A percentile compares a stretch with the other conserved stretches of the same genome.
These are phyloP conservation scores for Nibea coibor DNA, from an alignment of 2,113 vertebrate genomes.

Conservation along the genomic window DNA sequence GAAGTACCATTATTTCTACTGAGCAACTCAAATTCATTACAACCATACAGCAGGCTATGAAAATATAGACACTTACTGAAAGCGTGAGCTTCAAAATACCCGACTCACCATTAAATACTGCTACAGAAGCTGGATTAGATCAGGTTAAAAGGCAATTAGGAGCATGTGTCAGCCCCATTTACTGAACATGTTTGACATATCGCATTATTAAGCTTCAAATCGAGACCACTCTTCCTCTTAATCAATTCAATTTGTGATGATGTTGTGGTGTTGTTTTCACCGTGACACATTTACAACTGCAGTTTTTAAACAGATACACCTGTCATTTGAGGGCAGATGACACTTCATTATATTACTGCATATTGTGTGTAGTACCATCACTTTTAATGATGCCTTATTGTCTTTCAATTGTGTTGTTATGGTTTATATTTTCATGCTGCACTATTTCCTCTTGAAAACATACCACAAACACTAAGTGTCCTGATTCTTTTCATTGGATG, in stretches of 20 bases:
- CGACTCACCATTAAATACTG: background rate
- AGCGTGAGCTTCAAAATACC: background rate
- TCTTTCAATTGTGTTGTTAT: background rate
- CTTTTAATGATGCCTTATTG: background rate
- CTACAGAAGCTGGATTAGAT: background rate
- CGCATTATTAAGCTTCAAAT: constrained; percentile 7
- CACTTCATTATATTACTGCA: background rate
- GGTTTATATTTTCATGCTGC: background rate
- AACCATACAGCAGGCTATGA: background rate
- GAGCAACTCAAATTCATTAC: constrained; percentile 21
- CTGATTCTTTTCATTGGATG: background rate
- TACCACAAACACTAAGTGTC: background rate
- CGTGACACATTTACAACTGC: background rate
- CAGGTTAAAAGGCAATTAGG: background rate
- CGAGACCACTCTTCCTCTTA: constrained; percentile 3
- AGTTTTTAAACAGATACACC: background rate
- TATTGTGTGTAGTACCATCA: background rate
- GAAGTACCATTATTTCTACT: constrained; percentile 27
- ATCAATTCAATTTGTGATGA: background rate
- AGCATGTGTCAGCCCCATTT: background rate
- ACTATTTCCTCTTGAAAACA: background rate
- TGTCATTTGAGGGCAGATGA: background rate
- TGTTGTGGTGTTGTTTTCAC: background rate
- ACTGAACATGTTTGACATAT: background rate
- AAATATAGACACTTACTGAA: background rate